Conservation (phyloP, 2,797 vertebrate genomes). For the Parambassis ranga region DNA sequence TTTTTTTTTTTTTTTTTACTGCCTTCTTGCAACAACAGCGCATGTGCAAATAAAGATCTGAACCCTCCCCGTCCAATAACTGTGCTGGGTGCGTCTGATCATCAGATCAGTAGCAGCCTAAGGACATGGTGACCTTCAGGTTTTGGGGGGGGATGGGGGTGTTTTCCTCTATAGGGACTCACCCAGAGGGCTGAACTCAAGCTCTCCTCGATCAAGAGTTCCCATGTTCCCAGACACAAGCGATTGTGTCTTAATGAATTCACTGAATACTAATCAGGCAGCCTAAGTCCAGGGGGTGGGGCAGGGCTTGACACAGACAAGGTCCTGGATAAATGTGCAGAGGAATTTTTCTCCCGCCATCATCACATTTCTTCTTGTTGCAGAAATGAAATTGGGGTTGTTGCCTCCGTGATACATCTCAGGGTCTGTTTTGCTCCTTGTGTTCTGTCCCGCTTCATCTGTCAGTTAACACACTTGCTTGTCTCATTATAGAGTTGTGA, state of each 20-base stretch:
- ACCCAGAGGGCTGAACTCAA: constrained; percentile 58
- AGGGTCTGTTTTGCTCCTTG: neutral
- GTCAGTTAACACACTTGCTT: constrained; percentile 40
- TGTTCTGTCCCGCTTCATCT: constrained; percentile 19
- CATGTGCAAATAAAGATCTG: constrained; percentile 44
- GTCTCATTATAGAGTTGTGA: constrained; percentile 42
- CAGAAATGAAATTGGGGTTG: constrained; percentile 20
- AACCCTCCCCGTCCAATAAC: neutral
- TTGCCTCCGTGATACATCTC: constrained; percentile 1
- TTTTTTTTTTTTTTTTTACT: constrained; percentile 7
- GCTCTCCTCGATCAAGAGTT: constrained; percentile 70
- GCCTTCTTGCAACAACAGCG: constrained; percentile 16
- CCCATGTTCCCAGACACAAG: constrained; percentile 75
- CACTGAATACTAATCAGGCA: constrained; percentile 80
- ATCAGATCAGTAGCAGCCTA: constrained; percentile 58
- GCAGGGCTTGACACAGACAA: constrained; percentile 54
- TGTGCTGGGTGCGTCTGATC: constrained; percentile 46
- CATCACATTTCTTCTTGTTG: constrained; percentile 36
- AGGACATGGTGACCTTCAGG: constrained; percentile 76
- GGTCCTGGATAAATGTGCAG: constrained; percentile 59
- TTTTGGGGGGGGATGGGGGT: constrained; percentile 63
- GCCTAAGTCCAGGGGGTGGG: constrained; percentile 69
- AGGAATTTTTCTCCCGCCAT: constrained; percentile 14
- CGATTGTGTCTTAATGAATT: constrained; percentile 81
- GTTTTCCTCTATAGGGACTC: constrained; percentile 42